Percentiles rank a stretch among this genome's conserved stretches.
These are phyloP conservation scores for Lutraria lutraria DNA, from an alignment of 2,888 invertebrate species.

Conservation along the genomic window DNA sequence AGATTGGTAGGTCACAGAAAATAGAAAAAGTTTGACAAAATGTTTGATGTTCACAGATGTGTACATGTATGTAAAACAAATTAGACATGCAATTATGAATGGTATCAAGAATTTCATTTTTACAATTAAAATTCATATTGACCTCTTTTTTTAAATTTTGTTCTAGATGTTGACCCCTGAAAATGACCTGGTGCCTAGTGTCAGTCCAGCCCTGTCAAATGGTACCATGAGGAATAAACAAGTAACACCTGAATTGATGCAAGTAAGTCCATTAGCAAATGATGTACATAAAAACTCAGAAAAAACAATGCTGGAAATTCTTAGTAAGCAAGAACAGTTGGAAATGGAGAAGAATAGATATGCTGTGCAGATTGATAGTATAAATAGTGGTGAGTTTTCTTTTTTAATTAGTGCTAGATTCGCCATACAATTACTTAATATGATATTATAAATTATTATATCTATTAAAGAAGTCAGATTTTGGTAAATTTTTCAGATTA, in stretches of 20 bases:
- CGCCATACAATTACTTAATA: no score
- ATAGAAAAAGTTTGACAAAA: no score
- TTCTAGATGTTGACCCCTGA: conserved; percentile 33
- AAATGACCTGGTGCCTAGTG: conserved; percentile 46
- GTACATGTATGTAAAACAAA: no score
- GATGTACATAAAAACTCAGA: background rate
- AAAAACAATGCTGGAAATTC: background rate
- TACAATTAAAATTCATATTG: no score
- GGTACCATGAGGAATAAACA: background rate
- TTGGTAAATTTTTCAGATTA: no score
- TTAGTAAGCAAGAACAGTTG: conserved; percentile 24
- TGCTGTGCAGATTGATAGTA: background rate
- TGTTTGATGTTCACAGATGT: no score
- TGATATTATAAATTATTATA: no score
- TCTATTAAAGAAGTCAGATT: no score
- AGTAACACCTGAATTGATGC: conserved; percentile 60
- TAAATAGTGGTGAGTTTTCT: background rate
- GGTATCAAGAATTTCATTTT: no score
- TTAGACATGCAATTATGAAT: no score
- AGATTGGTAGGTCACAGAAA: no score
- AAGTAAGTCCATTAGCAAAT: conserved; percentile 53
- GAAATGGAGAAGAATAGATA: background rate
- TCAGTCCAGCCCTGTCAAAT: conserved; percentile 41
- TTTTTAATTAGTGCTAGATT: background rate
- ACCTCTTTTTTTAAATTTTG: background rate